Conservation (phyloP, 2,888 invertebrate genomes). For the Eristalinus sepulchralis region DNA sequence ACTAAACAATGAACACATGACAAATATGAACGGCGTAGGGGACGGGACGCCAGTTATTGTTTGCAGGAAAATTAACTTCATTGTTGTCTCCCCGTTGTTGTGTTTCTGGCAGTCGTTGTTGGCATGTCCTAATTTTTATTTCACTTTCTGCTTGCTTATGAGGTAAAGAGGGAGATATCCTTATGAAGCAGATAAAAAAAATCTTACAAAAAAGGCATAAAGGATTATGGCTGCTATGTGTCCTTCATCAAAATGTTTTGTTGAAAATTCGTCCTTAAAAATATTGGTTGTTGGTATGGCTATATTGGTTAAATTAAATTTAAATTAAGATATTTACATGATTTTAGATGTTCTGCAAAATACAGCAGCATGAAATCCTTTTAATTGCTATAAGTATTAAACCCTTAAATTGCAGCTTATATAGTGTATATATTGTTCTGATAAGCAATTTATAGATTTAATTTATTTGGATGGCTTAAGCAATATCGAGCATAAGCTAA, state of each 20-base stretch:
- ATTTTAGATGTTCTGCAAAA: too few relatives aligned
- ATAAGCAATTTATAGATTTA: too few relatives aligned
- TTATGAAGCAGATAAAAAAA: conserved; percentile 18
- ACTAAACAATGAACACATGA: conserved; percentile 49
- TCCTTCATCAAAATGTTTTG: background rate
- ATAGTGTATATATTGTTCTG: too few relatives aligned
- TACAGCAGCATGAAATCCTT: too few relatives aligned
- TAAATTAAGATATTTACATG: too few relatives aligned
- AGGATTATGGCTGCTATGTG: conserved; percentile 7
- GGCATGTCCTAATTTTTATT: conserved; percentile 48
- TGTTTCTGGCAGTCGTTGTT: conserved; percentile 40
- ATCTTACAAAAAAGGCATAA: background rate
- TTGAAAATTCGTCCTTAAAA: background rate
- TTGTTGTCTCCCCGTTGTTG: conserved; percentile 58
- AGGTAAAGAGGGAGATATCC: conserved; percentile 38
- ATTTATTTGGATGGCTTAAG: too few relatives aligned
- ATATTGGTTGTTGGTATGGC: background rate
- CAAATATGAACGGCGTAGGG: conserved; percentile 38
- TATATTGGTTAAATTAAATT: background rate
- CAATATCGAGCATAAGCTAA: too few relatives aligned
- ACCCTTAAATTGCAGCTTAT: too few relatives aligned
- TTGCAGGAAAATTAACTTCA: conserved; percentile 67
- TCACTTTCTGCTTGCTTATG: conserved; percentile 36
- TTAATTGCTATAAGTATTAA: too few relatives aligned
- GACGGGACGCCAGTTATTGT: conserved; percentile 55